Evolutionary conservation across 2,113 vertebrate genomes (phyloP), one percentile per base, ranked within the genome.

Genomic region (Tetraodon nigroviridis): DNA sequence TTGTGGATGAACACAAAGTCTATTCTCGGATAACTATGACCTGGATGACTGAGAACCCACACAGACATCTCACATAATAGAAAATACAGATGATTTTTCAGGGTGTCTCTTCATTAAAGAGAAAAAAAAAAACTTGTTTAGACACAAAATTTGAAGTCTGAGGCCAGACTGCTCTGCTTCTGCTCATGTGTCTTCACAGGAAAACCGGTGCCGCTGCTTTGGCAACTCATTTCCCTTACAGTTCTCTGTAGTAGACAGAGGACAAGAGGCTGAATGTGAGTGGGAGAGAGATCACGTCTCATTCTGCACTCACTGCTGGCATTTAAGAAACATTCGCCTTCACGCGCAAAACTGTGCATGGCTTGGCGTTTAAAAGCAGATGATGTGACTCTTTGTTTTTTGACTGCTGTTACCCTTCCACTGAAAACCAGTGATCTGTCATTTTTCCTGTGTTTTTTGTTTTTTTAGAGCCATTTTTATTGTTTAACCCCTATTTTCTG

Each of bases 271-370:
- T 67, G 64, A 82, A 75, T 75, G 75, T 79, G 37, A 40, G 53
- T 64, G 45, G 24, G 24, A 14, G 65, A 71, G 27, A 18, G 67
- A 82, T 86, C 83, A 83, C 80, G 78, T 82, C 73, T 77, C 75
- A 76, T 78, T 84, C 73, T 83, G 76, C 83, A 85, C 85, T 90
- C 89, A 88, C 86, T 75, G 79, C 75, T 91, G 87, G 84, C 88
- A 90, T 91, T 90, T 90, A 79, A 83, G 79, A 87, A 86, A 55
- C 78, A 69, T 69, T 56, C 63, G 57, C 79, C 80, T 65, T 79
- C 64, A 64, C 71, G 72, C 79, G 79, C 69, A 81, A 78, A 79
- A 74, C 14, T 58, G 63, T 71, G 71, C 75, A 64, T 42, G 81
- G 74, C 69, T 72, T 89, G 89, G 86, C 86, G 90, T 89, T 89